Base-by-base conservation (phyloP, 2,888 invertebrate genomes). In the Eutolmus rufibarbis region DNA sequence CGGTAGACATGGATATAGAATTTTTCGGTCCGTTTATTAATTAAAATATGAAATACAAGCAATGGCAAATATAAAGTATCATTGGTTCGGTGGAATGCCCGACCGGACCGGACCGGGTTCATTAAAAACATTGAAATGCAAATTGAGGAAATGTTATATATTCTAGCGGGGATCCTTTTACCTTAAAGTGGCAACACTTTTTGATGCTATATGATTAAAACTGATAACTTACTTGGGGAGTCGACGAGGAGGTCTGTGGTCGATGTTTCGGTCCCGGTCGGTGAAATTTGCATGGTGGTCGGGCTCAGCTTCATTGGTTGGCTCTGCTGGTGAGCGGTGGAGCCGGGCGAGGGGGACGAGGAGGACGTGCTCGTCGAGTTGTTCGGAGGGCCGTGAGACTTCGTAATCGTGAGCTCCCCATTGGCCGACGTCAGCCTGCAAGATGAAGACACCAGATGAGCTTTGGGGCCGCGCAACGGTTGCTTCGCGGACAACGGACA, bases 371-470 rank as follows among this genome's bases (percentile, higher is more conserved):
- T 86, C 77, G 77, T 86, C 5, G 86, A 77, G 34, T 90, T 89
- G 74, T 90, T 90, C 85, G 91, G 92, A 78, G 94, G 94, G 86
- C 95, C 95, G 90, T 95, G 95, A 66, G 96, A 96, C 90, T 97
- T 96, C 88, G 96, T 96, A 91, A 97, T 96, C 88, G 96, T 96
- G 89, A 97, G 95, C 93, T 97, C 97, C 46, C 96, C 96, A 91
- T 97, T 97, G 89, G 95, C 95, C 89, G 96, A 94, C 89, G 96
- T 95, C 90, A 96, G 94, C 94, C 96, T 95, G 93, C 57, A 91
- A 77, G 28, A 77, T 34, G 12, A 43, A 57, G 31, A 31, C 19
- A 77, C 51, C 56, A 40, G n/a, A 34, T 57, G 78, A 40, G 23
- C 77, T 23, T 28, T 51, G 57, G 19, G 40, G 31, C 74, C 19